phyloP scores from a whole-genome alignment of 2,797 vertebrate genomes.

The Taenioides sp. region DNA sequence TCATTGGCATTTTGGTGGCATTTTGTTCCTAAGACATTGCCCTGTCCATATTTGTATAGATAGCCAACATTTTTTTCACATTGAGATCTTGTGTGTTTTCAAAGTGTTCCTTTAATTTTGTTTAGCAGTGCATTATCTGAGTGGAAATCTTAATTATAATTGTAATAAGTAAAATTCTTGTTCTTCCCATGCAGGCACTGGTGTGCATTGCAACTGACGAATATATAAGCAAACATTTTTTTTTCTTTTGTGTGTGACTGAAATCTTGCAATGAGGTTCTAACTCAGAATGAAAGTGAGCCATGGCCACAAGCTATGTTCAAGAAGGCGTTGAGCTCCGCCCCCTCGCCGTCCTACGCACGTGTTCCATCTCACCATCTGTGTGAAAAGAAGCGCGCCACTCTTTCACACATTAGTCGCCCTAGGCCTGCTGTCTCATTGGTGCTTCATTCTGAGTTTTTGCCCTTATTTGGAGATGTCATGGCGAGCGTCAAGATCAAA shows the following conservation, averaged over 20 bases:
- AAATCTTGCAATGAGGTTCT: slow-evolving; percentile 33
- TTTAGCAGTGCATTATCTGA: too few relatives aligned
- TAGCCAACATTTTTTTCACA: too few relatives aligned
- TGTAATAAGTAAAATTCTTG: not conserved
- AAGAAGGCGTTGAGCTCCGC: slow-evolving; percentile 49
- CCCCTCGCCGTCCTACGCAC: slow-evolving; percentile 18
- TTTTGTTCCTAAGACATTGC: too few relatives aligned
- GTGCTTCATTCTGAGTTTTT: slow-evolving; percentile 53
- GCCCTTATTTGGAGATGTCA: slow-evolving; percentile 79
- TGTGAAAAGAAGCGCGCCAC: slow-evolving; percentile 27
- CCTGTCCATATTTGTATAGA: too few relatives aligned
- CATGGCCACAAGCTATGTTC: slow-evolving; percentile 55
- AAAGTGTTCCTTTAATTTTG: too few relatives aligned
- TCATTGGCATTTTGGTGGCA: too few relatives aligned
- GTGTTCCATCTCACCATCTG: slow-evolving; percentile 12
- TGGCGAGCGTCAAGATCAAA: slow-evolving; percentile 29
- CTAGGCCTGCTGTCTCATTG: slow-evolving; percentile 48
- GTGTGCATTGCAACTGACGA: not conserved
- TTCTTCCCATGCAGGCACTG: not conserved
- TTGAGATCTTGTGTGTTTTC: too few relatives aligned
- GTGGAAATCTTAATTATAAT: not conserved
- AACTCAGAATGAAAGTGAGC: slow-evolving; percentile 65
- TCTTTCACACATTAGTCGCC: slow-evolving; percentile 34
- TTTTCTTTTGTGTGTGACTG: slow-evolving; percentile 2
- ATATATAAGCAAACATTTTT: not conserved